Conservation (phyloP, 2,888 invertebrate genomes). For the Nomada goodeniana region DNA sequence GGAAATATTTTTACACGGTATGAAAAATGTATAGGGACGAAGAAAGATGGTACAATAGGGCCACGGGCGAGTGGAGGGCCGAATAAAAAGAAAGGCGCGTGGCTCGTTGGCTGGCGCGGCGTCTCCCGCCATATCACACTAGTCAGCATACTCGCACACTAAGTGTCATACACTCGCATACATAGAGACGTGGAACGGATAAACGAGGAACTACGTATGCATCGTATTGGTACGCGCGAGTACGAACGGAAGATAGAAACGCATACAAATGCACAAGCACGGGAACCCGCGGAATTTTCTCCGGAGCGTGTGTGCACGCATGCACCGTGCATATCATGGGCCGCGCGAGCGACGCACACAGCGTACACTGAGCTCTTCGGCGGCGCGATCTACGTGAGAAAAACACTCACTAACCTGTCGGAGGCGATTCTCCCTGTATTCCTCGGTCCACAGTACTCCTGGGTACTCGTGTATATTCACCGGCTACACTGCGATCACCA, state of each 20-base stretch:
- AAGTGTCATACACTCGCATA: slow-evolving; percentile 55
- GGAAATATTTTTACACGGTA: not conserved
- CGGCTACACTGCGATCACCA: slow-evolving; percentile 67
- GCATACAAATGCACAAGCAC: slow-evolving; percentile 56
- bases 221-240: slow-evolving; percentile 28
- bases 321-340: slow-evolving; percentile 65
- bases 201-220: slow-evolving; percentile 51
- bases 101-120: slow-evolving; percentile 72
- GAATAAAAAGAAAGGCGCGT: slow-evolving; percentile 72
- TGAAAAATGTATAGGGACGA: not conserved
- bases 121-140: slow-evolving; percentile 78
- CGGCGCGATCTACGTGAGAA: slow-evolving; percentile 61
- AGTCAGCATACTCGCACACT: slow-evolving; percentile 56
- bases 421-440: slow-evolving; percentile 69
- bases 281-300: slow-evolving; percentile 72
- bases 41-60: slow-evolving; percentile 57
- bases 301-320: slow-evolving; percentile 69
- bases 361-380: slow-evolving; percentile 53
- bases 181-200: slow-evolving; percentile 43
- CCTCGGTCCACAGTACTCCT: slow-evolving; percentile 50
- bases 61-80: slow-evolving; percentile 46
- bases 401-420: slow-evolving; percentile 73
- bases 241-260: slow-evolving; percentile 31
- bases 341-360: slow-evolving; percentile 68
- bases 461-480: slow-evolving; percentile 62